Percentiles rank a stretch among this genome's conserved stretches.
These are phyloP conservation scores for Trissoscelio sp. DNA, from an alignment of 2,888 invertebrate genomes.

Conservation along the genomic window DNA sequence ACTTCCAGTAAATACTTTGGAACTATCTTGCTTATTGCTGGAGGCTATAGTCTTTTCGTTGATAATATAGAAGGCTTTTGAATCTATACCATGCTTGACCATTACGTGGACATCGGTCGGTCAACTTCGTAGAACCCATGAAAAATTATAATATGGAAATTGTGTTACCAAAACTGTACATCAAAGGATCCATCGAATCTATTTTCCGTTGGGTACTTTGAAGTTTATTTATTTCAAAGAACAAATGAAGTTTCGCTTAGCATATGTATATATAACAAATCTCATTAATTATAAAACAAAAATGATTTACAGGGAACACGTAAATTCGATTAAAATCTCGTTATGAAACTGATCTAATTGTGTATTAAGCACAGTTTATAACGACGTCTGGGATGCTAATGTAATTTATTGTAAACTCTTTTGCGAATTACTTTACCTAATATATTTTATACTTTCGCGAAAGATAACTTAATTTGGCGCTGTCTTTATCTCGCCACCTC, in stretches of 20 bases:
- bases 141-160: slow-evolving; percentile 40
- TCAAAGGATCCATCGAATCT: not conserved
- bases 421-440: slow-evolving; percentile 45
- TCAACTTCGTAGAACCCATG: not conserved
- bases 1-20: slow-evolving; percentile 27
- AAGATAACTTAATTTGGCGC: slow-evolving; percentile 58
- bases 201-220: not conserved
- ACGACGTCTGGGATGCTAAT: slow-evolving; percentile 26
- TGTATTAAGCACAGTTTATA: slow-evolving; percentile 36
- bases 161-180: not conserved
- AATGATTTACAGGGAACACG: not conserved
- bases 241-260: not conserved
- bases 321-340: slow-evolving; percentile 35
- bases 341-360: slow-evolving; percentile 33
- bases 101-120: slow-evolving; percentile 17
- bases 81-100: slow-evolving; percentile 39
- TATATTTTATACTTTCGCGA: slow-evolving; percentile 43
- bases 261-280: not conserved
- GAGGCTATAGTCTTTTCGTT: slow-evolving; percentile 40
- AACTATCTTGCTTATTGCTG: slow-evolving; percentile 50
- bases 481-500: slow-evolving; percentile 60
- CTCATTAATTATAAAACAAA: not conserved
- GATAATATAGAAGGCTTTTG: slow-evolving; percentile 38
- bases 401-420: slow-evolving; percentile 54
- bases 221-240: not conserved